These are phyloP conservation scores for Oncorhynchus mykiss DNA, from an alignment of 2,113 vertebrate genomes.

Conservation along the genomic window DNA sequence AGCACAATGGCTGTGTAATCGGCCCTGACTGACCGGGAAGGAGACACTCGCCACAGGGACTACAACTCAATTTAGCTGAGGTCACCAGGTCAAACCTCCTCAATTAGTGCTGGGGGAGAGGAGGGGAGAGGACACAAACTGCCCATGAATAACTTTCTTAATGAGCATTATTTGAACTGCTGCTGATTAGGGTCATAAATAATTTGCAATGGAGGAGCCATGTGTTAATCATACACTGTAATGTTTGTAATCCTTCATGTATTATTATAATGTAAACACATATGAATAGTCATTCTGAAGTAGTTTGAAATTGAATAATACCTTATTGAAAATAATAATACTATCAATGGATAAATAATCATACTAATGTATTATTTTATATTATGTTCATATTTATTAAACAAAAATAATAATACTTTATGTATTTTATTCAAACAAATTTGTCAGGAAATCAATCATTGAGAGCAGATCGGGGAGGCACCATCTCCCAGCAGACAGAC, in stretches of 20 bases:
- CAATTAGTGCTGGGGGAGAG: slow-evolving; percentile 69
- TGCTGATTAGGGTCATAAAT: slow-evolving; percentile 71
- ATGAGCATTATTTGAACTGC: slow-evolving; percentile 76
- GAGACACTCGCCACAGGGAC: slow-evolving; percentile 75
- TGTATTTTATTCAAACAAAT: background rate
- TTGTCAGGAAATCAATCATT: slow-evolving; percentile 52
- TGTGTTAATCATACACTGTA: slow-evolving; percentile 61
- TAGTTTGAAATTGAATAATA: background rate
- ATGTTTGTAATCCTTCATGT: slow-evolving; percentile 55
- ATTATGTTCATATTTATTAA: background rate
- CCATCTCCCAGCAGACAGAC: slow-evolving; percentile 61
- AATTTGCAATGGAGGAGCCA: slow-evolving; percentile 64
- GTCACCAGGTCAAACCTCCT: slow-evolving; percentile 74
- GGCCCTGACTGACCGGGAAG: slow-evolving; percentile 74
- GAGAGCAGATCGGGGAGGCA: slow-evolving; percentile 47
- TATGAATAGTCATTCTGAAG: background rate
- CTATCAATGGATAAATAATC: too few species aligned
- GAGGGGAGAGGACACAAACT: slow-evolving; percentile 56
- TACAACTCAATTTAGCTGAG: slow-evolving; percentile 79
- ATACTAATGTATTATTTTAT: background rate
- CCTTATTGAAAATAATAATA: background rate
- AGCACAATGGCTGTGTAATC: slow-evolving; percentile 75
- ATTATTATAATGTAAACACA: slow-evolving; percentile 28
- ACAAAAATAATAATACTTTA: too few species aligned
- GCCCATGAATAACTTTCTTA: slow-evolving; percentile 74